phyloP scores from a whole-genome alignment of 2,797 vertebrate genomes.

The Rhabdophis nuchalis region DNA sequence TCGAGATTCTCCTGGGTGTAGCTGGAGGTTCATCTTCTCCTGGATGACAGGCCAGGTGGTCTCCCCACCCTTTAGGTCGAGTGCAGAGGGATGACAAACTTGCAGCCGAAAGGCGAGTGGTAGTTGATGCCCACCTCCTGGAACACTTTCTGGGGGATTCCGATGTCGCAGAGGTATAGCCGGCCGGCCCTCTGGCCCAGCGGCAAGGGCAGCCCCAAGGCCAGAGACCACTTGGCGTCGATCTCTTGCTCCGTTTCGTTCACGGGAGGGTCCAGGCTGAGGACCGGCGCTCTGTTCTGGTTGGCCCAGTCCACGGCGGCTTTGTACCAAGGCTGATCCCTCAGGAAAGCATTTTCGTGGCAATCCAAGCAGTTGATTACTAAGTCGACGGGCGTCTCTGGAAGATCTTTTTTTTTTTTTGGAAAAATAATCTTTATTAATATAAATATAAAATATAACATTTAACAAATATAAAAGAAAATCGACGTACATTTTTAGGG shows the following conservation, averaged over 20 bases:
- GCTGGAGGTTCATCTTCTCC: conserved; percentile 18
- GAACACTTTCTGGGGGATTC: conserved; percentile 91
- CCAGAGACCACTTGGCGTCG: conserved; percentile 95
- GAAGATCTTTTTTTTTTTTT: too few relatives aligned
- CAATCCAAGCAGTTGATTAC: conserved; percentile 98
- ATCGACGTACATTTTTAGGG: too few relatives aligned
- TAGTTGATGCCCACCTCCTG: conserved; percentile 95
- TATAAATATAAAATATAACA: too few relatives aligned
- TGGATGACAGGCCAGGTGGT: fast-evolving
- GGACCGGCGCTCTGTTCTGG: conserved; percentile 91
- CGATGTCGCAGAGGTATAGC: conserved; percentile 94
- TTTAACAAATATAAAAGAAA: too few relatives aligned
- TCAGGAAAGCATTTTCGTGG: conserved; percentile 90
- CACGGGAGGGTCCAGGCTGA: conserved; percentile 93
- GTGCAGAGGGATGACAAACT: conserved; percentile 96
- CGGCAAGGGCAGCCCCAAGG: conserved; percentile 87
- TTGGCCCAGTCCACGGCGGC: conserved; percentile 95
- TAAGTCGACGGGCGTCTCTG: conserved; percentile 90
- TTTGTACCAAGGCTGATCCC: conserved; percentile 95
- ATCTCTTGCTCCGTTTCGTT: conserved; percentile 85
- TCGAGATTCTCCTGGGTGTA: conserved; percentile 24
- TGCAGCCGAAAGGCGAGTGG: conserved; percentile 95
- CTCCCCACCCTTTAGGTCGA: conserved; percentile 71
- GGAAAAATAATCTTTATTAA: too few relatives aligned
- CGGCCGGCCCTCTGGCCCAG: conserved; percentile 87